A percentile compares a stretch with the other conserved stretches of the same genome.
phyloP scores from a whole-genome alignment of 2,888 invertebrate genomes.

The Diaprepes abbreviatus region DNA sequence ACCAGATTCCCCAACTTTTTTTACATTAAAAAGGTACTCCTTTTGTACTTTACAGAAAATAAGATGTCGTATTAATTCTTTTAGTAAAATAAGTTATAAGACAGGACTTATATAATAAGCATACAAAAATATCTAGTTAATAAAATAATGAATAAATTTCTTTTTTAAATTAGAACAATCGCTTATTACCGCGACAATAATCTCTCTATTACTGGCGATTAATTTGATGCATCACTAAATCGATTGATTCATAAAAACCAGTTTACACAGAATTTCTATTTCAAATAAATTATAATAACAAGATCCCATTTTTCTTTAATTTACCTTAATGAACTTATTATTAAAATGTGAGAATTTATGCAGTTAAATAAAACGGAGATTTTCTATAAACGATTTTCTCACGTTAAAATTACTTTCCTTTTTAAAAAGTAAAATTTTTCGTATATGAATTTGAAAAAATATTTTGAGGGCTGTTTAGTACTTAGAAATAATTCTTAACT shows the following conservation, averaged over 20 bases:
- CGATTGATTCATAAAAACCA: neutral
- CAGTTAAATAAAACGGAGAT: neutral
- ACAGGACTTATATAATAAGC: too few species aligned
- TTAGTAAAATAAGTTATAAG: too few species aligned
- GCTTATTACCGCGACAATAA: neutral
- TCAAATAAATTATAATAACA: conserved; percentile 2
- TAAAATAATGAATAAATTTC: too few species aligned
- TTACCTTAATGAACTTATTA: neutral
- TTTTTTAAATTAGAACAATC: neutral
- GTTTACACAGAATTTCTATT: conserved; percentile 9
- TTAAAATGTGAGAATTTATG: conserved; percentile 4
- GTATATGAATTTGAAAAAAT: too few species aligned
- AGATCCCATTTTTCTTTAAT: neutral
- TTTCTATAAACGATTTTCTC: neutral
- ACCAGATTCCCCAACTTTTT: too few species aligned
- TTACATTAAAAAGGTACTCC: too few species aligned
- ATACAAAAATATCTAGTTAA: too few species aligned
- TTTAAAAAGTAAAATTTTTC: too few species aligned
- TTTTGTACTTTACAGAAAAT: too few species aligned
- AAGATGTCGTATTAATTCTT: too few species aligned
- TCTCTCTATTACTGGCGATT: neutral
- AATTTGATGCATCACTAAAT: neutral
- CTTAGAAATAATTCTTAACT: too few species aligned
- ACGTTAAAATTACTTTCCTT: neutral
- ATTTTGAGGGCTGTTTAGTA: too few species aligned